These are phyloP conservation scores for Labeo catla DNA, from an alignment of 2,113 vertebrate species.

Conservation along the genomic window DNA sequence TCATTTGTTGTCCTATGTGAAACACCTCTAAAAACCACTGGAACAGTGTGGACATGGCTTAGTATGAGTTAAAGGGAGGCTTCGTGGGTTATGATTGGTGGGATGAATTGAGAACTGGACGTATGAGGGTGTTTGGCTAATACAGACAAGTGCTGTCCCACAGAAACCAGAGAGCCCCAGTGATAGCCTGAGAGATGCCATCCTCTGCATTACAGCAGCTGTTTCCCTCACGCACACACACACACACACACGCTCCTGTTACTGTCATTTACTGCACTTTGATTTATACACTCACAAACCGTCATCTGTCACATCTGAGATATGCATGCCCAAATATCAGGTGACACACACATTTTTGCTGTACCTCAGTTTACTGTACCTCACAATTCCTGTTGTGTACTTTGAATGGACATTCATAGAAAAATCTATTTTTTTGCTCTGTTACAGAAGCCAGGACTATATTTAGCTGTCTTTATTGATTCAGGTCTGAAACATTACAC, in stretches of 20 bases:
- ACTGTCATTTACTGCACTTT: slow-evolving; percentile 27
- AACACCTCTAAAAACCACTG: background rate
- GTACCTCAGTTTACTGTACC: background rate
- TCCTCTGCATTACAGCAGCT: slow-evolving; percentile 54
- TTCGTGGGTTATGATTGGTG: background rate
- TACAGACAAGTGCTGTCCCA: slow-evolving; percentile 18
- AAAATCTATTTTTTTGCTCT: slow-evolving; percentile 55
- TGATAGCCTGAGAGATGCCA: slow-evolving; percentile 27
- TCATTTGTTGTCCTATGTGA: background rate
- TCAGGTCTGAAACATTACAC: slow-evolving; percentile 55
- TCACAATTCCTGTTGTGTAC: slow-evolving; percentile 13
- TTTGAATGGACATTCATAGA: slow-evolving; percentile 61
- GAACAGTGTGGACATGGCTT: background rate
- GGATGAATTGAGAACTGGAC: background rate
- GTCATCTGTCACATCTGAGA: slow-evolving; percentile 19
- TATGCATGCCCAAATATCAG: slow-evolving; percentile 1
- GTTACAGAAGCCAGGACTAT: slow-evolving; percentile 46
- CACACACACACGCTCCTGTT: slow-evolving; percentile 11
- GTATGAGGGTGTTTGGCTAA: too few species aligned
- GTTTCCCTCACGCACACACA: background rate
- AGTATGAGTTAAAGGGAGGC: background rate
- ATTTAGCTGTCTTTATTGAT: slow-evolving; percentile 55
- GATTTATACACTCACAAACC: slow-evolving; percentile 14
- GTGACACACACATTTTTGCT: slow-evolving; percentile 1
- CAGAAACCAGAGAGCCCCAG: slow-evolving; percentile 42